Percentiles rank a stretch among this genome's conserved stretches.
Conservation (phyloP, 1,140 invertebrate genomes). For the Venturia canescens region DNA sequence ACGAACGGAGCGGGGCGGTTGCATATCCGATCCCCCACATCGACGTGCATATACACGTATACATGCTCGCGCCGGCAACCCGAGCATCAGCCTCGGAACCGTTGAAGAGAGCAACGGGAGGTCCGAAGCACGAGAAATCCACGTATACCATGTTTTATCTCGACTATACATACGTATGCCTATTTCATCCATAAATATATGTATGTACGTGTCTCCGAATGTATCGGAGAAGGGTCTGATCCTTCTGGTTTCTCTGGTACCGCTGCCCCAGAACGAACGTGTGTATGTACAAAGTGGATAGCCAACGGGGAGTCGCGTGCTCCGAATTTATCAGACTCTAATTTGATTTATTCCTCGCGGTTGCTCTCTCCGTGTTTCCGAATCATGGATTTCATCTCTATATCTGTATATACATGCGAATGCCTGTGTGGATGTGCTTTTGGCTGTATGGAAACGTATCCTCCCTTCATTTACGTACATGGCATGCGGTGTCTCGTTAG, state of each 20-base stretch:
- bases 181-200: background rate
- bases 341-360: conserved; percentile 40
- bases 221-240: conserved; percentile 30
- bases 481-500: conserved; percentile 37
- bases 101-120: conserved; percentile 33
- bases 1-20: conserved; percentile 5
- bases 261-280: conserved; percentile 13
- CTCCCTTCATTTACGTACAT: conserved; percentile 33
- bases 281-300: conserved; percentile 33
- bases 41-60: no score
- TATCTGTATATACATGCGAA: conserved; percentile 1
- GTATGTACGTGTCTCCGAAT: background rate
- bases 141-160: background rate
- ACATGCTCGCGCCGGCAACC: conserved; percentile 17
- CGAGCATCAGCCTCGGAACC: conserved; percentile 28
- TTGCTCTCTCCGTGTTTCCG: conserved; percentile 9
- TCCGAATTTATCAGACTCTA: conserved; percentile 43
- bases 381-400: conserved; percentile 2
- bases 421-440: background rate
- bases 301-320: conserved; percentile 39
- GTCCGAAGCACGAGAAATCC: conserved; percentile 4
- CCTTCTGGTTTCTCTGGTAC: conserved; percentile 32
- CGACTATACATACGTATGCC: background rate
- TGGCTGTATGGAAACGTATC: conserved; percentile 17
- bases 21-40: background rate